A percentile compares a stretch with the other conserved stretches of the same genome.
phyloP scores from a whole-genome alignment of 2,797 vertebrate species.

The Botia kubotai region DNA sequence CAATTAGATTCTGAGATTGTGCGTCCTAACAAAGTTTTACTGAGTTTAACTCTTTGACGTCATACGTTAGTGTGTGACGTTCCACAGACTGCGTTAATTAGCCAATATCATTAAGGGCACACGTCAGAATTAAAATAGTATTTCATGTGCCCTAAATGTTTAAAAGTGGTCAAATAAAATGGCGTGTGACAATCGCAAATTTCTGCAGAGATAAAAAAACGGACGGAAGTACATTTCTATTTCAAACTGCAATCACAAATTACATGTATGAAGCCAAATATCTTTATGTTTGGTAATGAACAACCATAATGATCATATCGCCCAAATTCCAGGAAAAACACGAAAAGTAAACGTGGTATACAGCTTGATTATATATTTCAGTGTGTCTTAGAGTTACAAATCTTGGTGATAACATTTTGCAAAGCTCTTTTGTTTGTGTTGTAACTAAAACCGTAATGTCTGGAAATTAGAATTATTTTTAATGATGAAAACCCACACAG shows the following conservation, averaged over 20 bases:
- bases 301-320: background rate
- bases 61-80: background rate
- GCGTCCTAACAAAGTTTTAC: background rate
- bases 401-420: conserved; percentile 1
- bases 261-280: background rate
- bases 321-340: background rate
- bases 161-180: background rate
- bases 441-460: background rate
- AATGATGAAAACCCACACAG: background rate
- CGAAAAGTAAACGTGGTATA: background rate
- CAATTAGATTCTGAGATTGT: background rate
- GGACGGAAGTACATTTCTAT: background rate
- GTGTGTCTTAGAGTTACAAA: background rate
- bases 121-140: background rate
- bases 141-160: background rate
- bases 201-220: background rate
- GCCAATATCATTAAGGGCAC: background rate
- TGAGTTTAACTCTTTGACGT: background rate
- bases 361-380: background rate
- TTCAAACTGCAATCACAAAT: background rate
- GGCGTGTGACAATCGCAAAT: background rate
- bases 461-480: background rate
- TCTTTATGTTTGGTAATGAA: background rate
- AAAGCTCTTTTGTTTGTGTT: background rate
- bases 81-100: background rate